Evolutionary conservation across 1,140 invertebrate species (phyloP), one percentile per base, ranked within the genome.

Genomic region (Drosophila bipectinata): DNA sequence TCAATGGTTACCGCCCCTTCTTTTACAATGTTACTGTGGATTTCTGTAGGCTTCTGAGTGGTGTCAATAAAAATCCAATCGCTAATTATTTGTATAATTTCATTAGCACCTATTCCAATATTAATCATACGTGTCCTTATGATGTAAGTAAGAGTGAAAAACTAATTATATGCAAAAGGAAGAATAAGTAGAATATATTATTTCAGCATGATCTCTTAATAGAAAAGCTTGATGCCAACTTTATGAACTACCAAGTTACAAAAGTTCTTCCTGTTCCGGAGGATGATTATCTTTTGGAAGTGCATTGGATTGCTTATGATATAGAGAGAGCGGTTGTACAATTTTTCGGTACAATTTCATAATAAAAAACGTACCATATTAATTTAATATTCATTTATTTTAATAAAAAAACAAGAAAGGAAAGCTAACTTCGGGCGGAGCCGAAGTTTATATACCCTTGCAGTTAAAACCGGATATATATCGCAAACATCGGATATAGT

Each of bases 1-100:
- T 21, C 2, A 57, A 3, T 26, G 52, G 52, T 8, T 68, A 66
- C 3, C 47, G 48, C 4, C 62, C 52, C 0, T 56, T 55, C 8
- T 39, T 67, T 26, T 71, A 14, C n/a, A 71, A 71, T 26, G 0
- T 51, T 1, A 71, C 62, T 1, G 1, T 41, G n/a, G 52, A 69
- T 26, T 32, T 34, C 7, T 69, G 66, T 8, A 24, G 62, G 6
- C 56, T 69, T 8, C 3, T 69, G 1, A 55, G 21, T 14, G 21
- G 45, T 4, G 26, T 10, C 8, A 24, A 15, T 3, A 30, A 39
- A 9, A 68, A 47, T 30, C 41, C 41, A 0, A n/a, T 9, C 15
- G 6, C n/a, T 3, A 37, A 6, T 15, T 64, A 56, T 8, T 3
- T 39, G 21, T 68, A 5, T 15, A 14, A 26, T 24, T 37, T 53